phyloP scores from a whole-genome alignment of 2,888 invertebrate genomes.

The Neocrepidodera transversa region DNA sequence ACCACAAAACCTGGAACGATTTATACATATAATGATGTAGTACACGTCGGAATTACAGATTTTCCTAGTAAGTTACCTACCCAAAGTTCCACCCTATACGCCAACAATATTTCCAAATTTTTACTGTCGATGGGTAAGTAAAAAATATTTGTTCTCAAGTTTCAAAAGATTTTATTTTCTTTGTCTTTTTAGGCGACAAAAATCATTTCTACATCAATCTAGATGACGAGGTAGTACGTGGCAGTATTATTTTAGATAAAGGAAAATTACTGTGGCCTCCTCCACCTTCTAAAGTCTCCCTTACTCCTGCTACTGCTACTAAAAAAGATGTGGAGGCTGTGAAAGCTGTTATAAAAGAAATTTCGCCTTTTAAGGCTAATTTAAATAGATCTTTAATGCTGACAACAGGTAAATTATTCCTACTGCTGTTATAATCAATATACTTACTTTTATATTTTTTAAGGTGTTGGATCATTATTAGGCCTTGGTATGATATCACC shows the following conservation, averaged over 20 bases:
- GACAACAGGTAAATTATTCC: slow-evolving; percentile 69
- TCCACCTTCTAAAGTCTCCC: slow-evolving; percentile 68
- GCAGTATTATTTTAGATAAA: slow-evolving; percentile 78
- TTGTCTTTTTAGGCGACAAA: slow-evolving; percentile 66
- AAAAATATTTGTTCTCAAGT: too few relatives aligned
- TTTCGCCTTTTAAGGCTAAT: slow-evolving; percentile 73
- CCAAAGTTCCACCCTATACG: slow-evolving; percentile 85
- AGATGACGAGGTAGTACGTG: slow-evolving; percentile 86
- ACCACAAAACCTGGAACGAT: slow-evolving; percentile 82
- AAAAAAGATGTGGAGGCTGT: slow-evolving; percentile 52
- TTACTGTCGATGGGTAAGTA: slow-evolving; percentile 76
- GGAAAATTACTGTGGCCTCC: slow-evolving; percentile 83
- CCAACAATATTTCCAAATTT: slow-evolving; percentile 91
- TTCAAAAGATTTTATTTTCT: not conserved
- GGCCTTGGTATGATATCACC: slow-evolving; percentile 79
- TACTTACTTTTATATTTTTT: slow-evolving; percentile 37
- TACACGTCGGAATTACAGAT: slow-evolving; percentile 86
- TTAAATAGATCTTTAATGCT: slow-evolving; percentile 72
- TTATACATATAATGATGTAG: slow-evolving; percentile 77
- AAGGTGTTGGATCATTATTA: slow-evolving; percentile 74
- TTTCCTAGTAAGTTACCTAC: slow-evolving; percentile 84
- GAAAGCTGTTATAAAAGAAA: slow-evolving; percentile 45
- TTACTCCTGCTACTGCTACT: slow-evolving; percentile 58
- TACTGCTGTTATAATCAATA: slow-evolving; percentile 5
- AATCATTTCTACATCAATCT: slow-evolving; percentile 82